Conservation (phyloP, 2,888 invertebrate species). For the Orchestes rusci region DNA sequence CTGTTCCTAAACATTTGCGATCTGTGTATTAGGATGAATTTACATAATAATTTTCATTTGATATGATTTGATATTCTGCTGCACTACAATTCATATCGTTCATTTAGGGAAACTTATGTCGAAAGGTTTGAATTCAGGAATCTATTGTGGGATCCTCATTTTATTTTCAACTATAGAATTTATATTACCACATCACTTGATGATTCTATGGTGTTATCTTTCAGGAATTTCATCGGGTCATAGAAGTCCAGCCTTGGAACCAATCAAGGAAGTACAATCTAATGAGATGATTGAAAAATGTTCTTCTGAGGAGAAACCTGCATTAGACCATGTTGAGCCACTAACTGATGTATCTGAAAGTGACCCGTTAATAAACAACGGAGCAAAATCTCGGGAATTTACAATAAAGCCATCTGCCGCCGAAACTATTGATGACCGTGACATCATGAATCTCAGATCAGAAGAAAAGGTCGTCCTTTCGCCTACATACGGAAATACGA, state of each 20-base stretch:
- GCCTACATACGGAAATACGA: conserved; percentile 40
- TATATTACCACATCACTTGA: too few species aligned
- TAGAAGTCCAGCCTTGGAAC: conserved; percentile 47
- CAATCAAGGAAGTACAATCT: conserved; percentile 49
- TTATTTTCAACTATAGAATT: too few species aligned
- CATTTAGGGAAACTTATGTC: too few species aligned
- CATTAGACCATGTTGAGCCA: not conserved
- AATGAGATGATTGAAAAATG: conserved; percentile 21
- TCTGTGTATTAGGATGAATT: too few species aligned
- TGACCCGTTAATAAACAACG: conserved; percentile 29
- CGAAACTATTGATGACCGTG: conserved; percentile 21
- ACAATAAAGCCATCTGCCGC: conserved; percentile 32
- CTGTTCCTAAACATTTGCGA: too few species aligned
- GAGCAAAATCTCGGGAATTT: conserved; percentile 22
- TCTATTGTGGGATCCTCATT: too few species aligned
- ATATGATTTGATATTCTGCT: too few species aligned
- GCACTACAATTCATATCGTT: too few species aligned
- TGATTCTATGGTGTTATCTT: too few species aligned
- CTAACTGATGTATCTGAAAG: conserved; percentile 34
- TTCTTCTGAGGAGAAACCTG: conserved; percentile 5
- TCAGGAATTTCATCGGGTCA: conserved; percentile 43
- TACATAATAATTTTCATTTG: too few species aligned
- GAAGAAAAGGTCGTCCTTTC: too few species aligned
- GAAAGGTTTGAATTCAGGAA: too few species aligned
- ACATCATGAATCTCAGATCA: conserved; percentile 7